These are phyloP conservation scores for Incurvaria masculella DNA, from an alignment of 2,888 invertebrate species.

Conservation along the genomic window DNA sequence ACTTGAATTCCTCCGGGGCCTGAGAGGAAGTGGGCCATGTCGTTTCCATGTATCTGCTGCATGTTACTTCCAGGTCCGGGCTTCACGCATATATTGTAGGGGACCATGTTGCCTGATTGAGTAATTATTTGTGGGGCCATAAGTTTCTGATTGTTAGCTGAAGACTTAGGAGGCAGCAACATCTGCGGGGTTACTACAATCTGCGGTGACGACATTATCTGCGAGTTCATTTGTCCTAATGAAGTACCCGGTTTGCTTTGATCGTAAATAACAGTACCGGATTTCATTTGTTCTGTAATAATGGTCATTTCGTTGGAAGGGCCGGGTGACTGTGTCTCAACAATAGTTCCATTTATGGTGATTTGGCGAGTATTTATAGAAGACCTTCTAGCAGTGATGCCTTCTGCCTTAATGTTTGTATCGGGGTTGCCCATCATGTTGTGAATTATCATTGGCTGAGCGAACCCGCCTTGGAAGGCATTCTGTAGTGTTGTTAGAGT, in stretches of 20 bases:
- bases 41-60: conserved; percentile 45
- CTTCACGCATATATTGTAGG: conserved; percentile 52
- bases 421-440: conserved; percentile 45
- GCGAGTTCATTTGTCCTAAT: conserved; percentile 46
- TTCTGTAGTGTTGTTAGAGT: conserved; percentile 49
- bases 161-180: conserved; percentile 45
- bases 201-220: conserved; percentile 47
- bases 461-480: conserved; percentile 49
- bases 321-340: conserved; percentile 52
- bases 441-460: conserved; percentile 50
- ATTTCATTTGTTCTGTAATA: conserved; percentile 51
- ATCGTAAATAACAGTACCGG: conserved; percentile 47
- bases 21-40: conserved; percentile 45
- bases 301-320: conserved; percentile 50
- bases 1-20: conserved; percentile 50
- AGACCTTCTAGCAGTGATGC: conserved; percentile 46
- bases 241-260: conserved; percentile 47
- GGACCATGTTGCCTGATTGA: conserved; percentile 38
- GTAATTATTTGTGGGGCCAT: conserved; percentile 45
- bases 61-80: conserved; percentile 41
- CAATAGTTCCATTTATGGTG: conserved; percentile 52
- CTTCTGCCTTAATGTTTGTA: conserved; percentile 47
- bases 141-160: conserved; percentile 37
- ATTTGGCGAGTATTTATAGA: conserved; percentile 53
- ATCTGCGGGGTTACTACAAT: conserved; percentile 52